Base-by-base conservation (phyloP, 2,888 invertebrate species). In the Limnephilus auricula region DNA sequence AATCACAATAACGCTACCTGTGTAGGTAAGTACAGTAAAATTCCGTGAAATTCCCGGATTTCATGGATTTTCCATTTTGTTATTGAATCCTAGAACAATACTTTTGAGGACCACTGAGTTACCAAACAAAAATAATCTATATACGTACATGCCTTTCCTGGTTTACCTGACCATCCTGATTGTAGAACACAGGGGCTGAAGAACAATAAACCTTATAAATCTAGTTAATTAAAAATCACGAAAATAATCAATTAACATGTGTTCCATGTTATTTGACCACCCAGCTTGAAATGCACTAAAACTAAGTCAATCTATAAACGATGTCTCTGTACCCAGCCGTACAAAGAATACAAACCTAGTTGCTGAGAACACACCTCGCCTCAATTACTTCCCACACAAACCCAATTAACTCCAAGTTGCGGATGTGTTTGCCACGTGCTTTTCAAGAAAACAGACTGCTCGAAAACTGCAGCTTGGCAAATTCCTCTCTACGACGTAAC, bases 401-500 rank as follows among this genome's bases (percentile, higher is more conserved):
- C 30, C 40, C 0, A 45, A 30, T 84, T 32, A 37, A 25, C 84
- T 40, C 37, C 5, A 37, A 84, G 40, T 85, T 37, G 30, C 34
- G 45, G 40, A n/a, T n/a, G 25, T 65, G 85, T 30, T 30, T 85
- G 34, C 18, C 85, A 85, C 40, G 85, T 30, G 85, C 65, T 65
- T n/a, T 65, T n/a, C 82, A 32, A 82, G 82, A 82, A 82, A 82
- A 82, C 34, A 82, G 2, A 30, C n/a, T 45, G 40, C 85, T 45
- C 4, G 85, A 37, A 65, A 85, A 85, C 45, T 45, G 45, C 85
- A 85, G 85, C 12, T 10, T 45, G 37, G 34, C 37, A 85, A 85
- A 85, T 85, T 85, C 40, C 40, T n/a, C 45, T 40, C 85, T n/a
- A 85, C n/a, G 40, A 85, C 13, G 85, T 25, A 37, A 40, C 85